A percentile compares a stretch with the other conserved stretches of the same genome.
Conservation (phyloP, 2,888 invertebrate genomes). For the Melanotus villosus region DNA sequence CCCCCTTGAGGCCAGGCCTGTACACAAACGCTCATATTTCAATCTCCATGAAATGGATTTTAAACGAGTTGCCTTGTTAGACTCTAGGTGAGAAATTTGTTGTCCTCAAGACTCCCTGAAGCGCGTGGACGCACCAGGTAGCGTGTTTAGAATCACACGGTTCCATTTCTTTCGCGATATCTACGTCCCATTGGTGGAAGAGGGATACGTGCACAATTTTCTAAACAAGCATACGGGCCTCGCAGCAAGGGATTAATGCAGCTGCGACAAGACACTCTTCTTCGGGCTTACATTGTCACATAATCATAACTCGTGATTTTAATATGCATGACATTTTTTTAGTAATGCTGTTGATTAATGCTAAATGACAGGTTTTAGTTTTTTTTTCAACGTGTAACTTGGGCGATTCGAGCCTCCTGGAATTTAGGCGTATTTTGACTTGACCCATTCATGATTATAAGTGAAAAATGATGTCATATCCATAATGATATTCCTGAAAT, state of each 20-base stretch:
- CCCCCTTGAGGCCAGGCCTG: conserved; percentile 62
- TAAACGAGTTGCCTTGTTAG: conserved; percentile 67
- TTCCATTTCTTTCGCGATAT: conserved; percentile 23
- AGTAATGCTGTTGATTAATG: conserved; percentile 61
- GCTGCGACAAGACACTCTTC: conserved; percentile 62
- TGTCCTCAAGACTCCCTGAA: conserved; percentile 66
- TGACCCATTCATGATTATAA: conserved; percentile 44
- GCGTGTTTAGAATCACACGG: conserved; percentile 57
- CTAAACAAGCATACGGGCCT: conserved; percentile 57
- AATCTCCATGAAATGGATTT: conserved; percentile 66
- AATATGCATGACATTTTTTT: conserved; percentile 64
- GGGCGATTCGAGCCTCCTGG: conserved; percentile 56
- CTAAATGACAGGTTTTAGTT: conserved; percentile 59
- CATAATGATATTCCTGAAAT: conserved; percentile 38
- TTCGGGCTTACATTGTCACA: conserved; percentile 66
- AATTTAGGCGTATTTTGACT: conserved; percentile 53
- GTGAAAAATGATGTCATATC: conserved; percentile 46
- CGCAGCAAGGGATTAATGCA: conserved; percentile 65
- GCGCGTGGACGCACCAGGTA: conserved; percentile 60
- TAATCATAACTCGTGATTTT: conserved; percentile 67
- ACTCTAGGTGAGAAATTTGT: conserved; percentile 69
- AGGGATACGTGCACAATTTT: conserved; percentile 34
- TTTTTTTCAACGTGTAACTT: conserved; percentile 46
- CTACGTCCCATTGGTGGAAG: conserved; percentile 29
- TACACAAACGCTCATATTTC: conserved; percentile 66